phyloP scores from a whole-genome alignment of 2,797 vertebrate genomes.

The Apogon hyalosoma region DNA sequence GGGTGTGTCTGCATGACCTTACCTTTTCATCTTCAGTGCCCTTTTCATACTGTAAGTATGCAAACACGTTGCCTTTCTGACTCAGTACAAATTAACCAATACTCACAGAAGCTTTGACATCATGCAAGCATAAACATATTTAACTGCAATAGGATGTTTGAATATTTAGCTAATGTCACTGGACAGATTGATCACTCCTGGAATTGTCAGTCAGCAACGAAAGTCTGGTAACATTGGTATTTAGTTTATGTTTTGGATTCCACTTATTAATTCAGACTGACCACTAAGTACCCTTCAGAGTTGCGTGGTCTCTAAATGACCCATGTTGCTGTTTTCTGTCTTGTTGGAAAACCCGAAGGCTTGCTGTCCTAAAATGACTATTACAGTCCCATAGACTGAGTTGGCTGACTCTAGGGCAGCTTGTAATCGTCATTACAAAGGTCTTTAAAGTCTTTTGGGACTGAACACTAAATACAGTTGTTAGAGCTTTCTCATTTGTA shows the following conservation, averaged over 20 bases:
- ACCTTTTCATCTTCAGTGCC: slow-evolving; percentile 21
- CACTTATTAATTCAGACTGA: slow-evolving; percentile 62
- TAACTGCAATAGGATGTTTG: neutral
- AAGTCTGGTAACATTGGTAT: slow-evolving; percentile 36
- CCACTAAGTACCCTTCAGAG: slow-evolving; percentile 52
- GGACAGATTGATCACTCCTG: too few relatives aligned
- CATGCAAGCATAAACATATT: neutral
- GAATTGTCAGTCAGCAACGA: slow-evolving; percentile 20
- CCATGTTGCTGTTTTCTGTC: slow-evolving; percentile 72
- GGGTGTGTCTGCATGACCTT: slow-evolving; percentile 15
- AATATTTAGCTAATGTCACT: slow-evolving; percentile 12
- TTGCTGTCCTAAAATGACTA: slow-evolving; percentile 65
- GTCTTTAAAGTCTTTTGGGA: slow-evolving; percentile 53
- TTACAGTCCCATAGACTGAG: slow-evolving; percentile 46
- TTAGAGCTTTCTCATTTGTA: slow-evolving; percentile 39
- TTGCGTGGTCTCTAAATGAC: slow-evolving; percentile 64
- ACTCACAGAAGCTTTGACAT: neutral
- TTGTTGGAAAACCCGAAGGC: slow-evolving; percentile 53
- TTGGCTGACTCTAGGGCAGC: slow-evolving; percentile 51
- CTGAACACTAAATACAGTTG: slow-evolving; percentile 41
- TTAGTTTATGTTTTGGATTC: slow-evolving; percentile 46
- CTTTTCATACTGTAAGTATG: slow-evolving; percentile 1
- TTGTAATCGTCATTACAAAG: slow-evolving; percentile 58
- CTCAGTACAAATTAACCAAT: neutral
- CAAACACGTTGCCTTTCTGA: slow-evolving; percentile 5